phyloP scores from a whole-genome alignment of 2,797 vertebrate species.

The Oreochromis grahami region DNA sequence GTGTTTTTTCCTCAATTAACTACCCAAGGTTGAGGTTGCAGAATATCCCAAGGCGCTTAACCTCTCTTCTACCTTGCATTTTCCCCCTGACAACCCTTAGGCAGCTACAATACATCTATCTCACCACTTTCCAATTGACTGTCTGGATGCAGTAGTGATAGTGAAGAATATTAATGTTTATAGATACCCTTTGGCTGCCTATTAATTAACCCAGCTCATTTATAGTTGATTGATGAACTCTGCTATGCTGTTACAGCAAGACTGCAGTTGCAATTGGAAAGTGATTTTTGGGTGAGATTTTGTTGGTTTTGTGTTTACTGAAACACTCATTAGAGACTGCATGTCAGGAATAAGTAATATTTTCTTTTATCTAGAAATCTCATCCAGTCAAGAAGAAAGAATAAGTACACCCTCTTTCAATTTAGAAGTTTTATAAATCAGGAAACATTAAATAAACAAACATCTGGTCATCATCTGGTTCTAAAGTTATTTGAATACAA shows the following conservation, averaged over 20 bases:
- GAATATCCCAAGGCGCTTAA: constrained; percentile 35
- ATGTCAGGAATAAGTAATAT: background rate
- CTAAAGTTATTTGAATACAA: no score
- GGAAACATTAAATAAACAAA: background rate
- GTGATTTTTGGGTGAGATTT: background rate
- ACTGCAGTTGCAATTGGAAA: constrained; percentile 10
- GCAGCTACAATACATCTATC: constrained; percentile 36
- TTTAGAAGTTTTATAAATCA: background rate
- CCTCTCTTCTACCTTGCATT: background rate
- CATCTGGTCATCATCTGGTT: no score
- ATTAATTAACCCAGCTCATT: constrained; percentile 52
- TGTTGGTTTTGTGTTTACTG: constrained; percentile 19
- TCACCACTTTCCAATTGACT: constrained; percentile 15
- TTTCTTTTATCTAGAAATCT: background rate
- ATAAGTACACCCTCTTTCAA: background rate
- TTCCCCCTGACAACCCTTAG: background rate
- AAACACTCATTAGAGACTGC: background rate
- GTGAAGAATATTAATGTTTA: constrained; percentile 47
- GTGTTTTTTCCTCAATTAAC: constrained; percentile 57
- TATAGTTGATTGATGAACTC: constrained; percentile 57
- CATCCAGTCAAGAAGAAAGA: background rate
- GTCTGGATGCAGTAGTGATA: constrained; percentile 9
- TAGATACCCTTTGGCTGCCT: constrained; percentile 38
- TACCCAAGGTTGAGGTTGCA: constrained; percentile 45
- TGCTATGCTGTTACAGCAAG: constrained; percentile 9